These are phyloP conservation scores for Cerceris rybyensis DNA, from an alignment of 2,888 invertebrate genomes.

Conservation along the genomic window DNA sequence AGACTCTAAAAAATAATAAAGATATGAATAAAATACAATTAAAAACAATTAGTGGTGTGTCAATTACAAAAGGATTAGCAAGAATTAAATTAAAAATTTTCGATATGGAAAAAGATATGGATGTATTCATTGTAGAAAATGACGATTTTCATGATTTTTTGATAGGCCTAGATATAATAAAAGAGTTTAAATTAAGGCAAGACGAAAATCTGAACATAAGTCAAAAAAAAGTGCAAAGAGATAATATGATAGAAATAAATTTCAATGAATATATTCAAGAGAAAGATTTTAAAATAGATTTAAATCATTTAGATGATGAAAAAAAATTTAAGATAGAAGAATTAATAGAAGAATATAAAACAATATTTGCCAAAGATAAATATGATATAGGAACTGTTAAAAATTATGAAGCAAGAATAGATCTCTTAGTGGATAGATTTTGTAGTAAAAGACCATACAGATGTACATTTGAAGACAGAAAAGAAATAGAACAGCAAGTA, in stretches of 20 bases:
- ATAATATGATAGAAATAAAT: slow-evolving; percentile 41
- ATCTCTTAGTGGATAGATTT: slow-evolving; percentile 33
- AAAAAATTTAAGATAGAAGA: slow-evolving; percentile 46
- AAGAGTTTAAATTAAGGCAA: slow-evolving; percentile 55
- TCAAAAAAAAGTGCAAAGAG: slow-evolving; percentile 38
- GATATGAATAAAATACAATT: slow-evolving; percentile 50
- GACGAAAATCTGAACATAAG: slow-evolving; percentile 51
- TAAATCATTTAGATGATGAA: slow-evolving; percentile 39
- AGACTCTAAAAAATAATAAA: slow-evolving; percentile 35
- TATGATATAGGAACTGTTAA: slow-evolving; percentile 57
- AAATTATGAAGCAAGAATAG: slow-evolving; percentile 53
- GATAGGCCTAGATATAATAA: slow-evolving; percentile 60
- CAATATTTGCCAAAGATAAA: slow-evolving; percentile 58
- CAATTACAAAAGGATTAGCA: slow-evolving; percentile 51
- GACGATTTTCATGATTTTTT: slow-evolving; percentile 58
- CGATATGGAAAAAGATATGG: slow-evolving; percentile 56
- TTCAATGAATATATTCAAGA: slow-evolving; percentile 50
- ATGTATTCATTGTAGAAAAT: slow-evolving; percentile 54
- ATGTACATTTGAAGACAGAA: slow-evolving; percentile 42
- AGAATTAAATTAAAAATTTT: slow-evolving; percentile 60
- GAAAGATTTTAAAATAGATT: slow-evolving; percentile 40
- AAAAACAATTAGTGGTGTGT: slow-evolving; percentile 63
- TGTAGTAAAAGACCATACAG: slow-evolving; percentile 28
- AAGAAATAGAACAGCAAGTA: slow-evolving; percentile 64
- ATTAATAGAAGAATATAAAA: slow-evolving; percentile 46